Evolutionary conservation across 2,888 invertebrate genomes (phyloP), one percentile per base, ranked within the genome.

Genomic region (Diplazon laetatorius): DNA sequence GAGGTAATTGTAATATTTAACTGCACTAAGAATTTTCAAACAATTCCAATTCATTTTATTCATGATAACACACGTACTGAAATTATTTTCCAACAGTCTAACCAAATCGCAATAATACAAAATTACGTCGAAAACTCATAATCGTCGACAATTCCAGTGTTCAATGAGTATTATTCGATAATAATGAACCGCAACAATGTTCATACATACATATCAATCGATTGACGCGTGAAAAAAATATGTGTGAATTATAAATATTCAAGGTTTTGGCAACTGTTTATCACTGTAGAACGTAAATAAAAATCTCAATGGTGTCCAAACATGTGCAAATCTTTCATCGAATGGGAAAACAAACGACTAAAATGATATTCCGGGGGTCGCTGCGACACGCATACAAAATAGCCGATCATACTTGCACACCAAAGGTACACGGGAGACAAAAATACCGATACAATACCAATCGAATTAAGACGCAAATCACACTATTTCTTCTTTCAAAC

Each of bases 91-190:
- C n/a, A n/a, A 50, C n/a, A 10, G 50, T 22, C 20, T 22, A 22
- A 22, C 50, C 9, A 12, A 50, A 52, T 52, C 25, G 6, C n/a
- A 52, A 25, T n/a, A 25, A 52, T 30, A 22, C 25, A 52, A 25
- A 25, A 52, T 25, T n/a, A 25, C 25, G 25, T 9, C 20, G 12
- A 25, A 14, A 25, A 52, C 10, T 48, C 2, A 22, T 12, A 22
- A 52, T 25, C 14, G 25, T n/a, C n/a, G 25, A 22, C n/a, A 52
- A 52, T 25, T 52, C 5, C 52, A 8, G 5, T 25, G 25, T 25
- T 52, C 25, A 52, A 52, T 52, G 25, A 52, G 25, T 52, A 52
- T 25, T 50, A 22, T 5, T 6, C 12, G 12, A 48, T 22, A 20
- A 48, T 5, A 48, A 48, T 18, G 22, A 50, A 50, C 12, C n/a